Percentiles rank a stretch among this genome's conserved stretches.
phyloP scores from a whole-genome alignment of 2,113 vertebrate species.

The Andinoacara biseriatus region DNA sequence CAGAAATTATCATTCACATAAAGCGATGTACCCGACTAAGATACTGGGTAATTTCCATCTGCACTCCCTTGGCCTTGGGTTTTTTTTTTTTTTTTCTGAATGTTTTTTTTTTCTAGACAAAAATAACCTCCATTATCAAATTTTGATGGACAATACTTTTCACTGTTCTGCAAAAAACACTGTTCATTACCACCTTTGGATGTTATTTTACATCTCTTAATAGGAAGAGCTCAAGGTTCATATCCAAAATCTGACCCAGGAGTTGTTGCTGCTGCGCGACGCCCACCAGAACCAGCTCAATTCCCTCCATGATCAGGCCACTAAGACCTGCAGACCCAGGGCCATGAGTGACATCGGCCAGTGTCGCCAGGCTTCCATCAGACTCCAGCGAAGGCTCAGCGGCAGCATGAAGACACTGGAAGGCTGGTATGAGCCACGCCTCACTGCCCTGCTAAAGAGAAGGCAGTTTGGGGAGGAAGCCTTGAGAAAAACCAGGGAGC shows the following conservation, averaged over 20 bases:
- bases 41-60: background rate
- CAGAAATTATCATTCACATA: background rate
- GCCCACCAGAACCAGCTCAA: slow-evolving; percentile 80
- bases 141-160: background rate
- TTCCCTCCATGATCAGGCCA: slow-evolving; percentile 70
- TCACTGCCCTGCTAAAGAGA: slow-evolving; percentile 84
- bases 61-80: background rate
- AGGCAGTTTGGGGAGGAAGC: slow-evolving; percentile 81
- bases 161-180: too few species aligned
- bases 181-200: background rate
- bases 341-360: slow-evolving; percentile 84
- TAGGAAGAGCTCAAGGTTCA: slow-evolving; percentile 81
- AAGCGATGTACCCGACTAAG: background rate
- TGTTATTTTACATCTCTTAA: background rate
- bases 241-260: slow-evolving; percentile 79
- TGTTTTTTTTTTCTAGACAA: background rate
- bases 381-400: slow-evolving; percentile 85
- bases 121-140: background rate
- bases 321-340: slow-evolving; percentile 62
- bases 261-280: slow-evolving; percentile 79
- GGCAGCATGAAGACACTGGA: slow-evolving; percentile 83
- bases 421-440: slow-evolving; percentile 87
- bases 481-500: slow-evolving; percentile 82
- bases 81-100: background rate
- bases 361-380: slow-evolving; percentile 82